phyloP scores from a whole-genome alignment of 2,888 invertebrate species.

The Siphonodentalium dalli region DNA sequence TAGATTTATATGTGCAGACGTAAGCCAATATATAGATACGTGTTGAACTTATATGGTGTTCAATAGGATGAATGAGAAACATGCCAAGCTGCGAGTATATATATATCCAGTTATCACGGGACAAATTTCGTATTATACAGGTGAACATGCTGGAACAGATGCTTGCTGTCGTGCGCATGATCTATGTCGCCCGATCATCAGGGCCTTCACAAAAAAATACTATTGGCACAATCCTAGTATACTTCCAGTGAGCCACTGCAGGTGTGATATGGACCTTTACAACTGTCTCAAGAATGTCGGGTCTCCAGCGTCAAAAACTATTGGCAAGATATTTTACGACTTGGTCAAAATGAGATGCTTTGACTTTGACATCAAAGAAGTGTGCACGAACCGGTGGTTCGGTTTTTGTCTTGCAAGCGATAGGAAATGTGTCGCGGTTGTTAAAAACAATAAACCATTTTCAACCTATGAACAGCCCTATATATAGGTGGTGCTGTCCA shows the following conservation, averaged over 20 bases:
- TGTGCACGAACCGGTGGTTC: constrained; percentile 20
- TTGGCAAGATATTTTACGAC: constrained; percentile 34
- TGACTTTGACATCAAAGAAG: constrained; percentile 28
- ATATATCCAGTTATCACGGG: too few relatives aligned
- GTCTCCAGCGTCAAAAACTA: constrained; percentile 26
- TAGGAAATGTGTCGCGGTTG: constrained; percentile 23
- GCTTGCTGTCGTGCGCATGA: constrained; percentile 35
- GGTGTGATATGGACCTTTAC: constrained; percentile 35
- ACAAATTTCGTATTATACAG: constrained; percentile 23
- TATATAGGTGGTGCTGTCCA: too few relatives aligned
- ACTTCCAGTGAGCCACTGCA: constrained; percentile 35
- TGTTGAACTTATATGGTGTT: too few relatives aligned
- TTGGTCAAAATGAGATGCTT: constrained; percentile 34
- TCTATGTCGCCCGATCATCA: constrained; percentile 31
- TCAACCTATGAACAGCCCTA: too few relatives aligned
- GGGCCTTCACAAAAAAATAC: constrained; percentile 28
- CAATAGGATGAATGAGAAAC: too few relatives aligned
- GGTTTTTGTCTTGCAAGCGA: constrained; percentile 21
- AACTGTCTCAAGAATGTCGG: constrained; percentile 32
- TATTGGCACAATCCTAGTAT: constrained; percentile 27
- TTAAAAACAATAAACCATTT: constrained; percentile 17
- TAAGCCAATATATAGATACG: too few relatives aligned
- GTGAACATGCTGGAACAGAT: constrained; percentile 29
- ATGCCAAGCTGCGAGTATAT: too few relatives aligned
- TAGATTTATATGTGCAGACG: too few relatives aligned